These are phyloP conservation scores for Hoplias malabaricus DNA, from an alignment of 2,113 vertebrate species.

Conservation along the genomic window DNA sequence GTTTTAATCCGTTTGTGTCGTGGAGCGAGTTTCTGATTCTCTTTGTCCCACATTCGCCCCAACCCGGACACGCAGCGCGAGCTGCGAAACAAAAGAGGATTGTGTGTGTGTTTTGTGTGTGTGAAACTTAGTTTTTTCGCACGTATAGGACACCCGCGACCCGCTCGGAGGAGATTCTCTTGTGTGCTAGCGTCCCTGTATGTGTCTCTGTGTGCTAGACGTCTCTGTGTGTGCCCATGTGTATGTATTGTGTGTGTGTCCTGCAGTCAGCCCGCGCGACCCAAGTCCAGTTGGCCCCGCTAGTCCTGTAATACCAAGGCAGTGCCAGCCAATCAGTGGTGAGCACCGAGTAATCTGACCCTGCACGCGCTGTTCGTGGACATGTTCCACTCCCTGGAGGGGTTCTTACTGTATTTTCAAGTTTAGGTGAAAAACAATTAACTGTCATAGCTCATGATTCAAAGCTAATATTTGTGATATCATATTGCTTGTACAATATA, in stretches of 20 bases:
- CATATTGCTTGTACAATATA: too few relatives aligned
- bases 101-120: too few relatives aligned
- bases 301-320: not conserved
- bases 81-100: not conserved
- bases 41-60: not conserved
- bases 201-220: not conserved
- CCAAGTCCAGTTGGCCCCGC: not conserved
- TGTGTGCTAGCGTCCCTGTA: not conserved
- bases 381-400: too few relatives aligned
- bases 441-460: too few relatives aligned
- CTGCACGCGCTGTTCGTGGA: not conserved
- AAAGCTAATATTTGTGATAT: too few relatives aligned
- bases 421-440: too few relatives aligned
- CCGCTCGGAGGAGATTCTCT: too few relatives aligned
- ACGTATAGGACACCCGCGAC: too few relatives aligned
- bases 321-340: not conserved
- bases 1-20: not conserved
- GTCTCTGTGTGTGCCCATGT: too few relatives aligned
- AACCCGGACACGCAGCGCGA: not conserved
- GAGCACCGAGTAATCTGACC: not conserved
- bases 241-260: not conserved
- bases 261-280: too few relatives aligned
- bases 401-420: too few relatives aligned
- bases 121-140: too few relatives aligned
- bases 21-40: not conserved